Base-by-base conservation (phyloP, 30 jellyfish, hydroid and myxozoan species). In the Pseudorhiza aurosa region DNA sequence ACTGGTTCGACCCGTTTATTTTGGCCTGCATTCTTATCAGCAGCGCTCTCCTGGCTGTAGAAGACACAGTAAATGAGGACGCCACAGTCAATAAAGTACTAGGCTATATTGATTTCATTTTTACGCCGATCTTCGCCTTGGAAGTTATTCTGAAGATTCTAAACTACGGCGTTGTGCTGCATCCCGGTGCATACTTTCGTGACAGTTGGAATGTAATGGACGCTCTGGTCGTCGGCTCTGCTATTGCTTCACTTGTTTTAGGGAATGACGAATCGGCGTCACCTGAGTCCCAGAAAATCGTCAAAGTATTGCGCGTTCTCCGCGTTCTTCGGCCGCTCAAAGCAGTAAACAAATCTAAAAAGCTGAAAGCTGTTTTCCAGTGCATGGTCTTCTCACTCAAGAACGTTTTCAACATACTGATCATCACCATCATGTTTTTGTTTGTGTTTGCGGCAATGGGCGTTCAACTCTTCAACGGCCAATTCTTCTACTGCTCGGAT, bases 151-250 rank as follows among this genome's bases (percentile, higher is more conserved):
- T 88, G 57, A 88, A 88, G 72, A 88, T 88, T 10, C 17, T 88
- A 5, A 88, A 88, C 40, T 88, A 70, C 63, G 97, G 97, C 4
- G 86, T 51, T 27, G 74, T 73, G 25, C 75, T 88, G 82, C 97
- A 88, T 51, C 81, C 90, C 18, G 95, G 95, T 29, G 89, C 97
- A 74, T 88, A 79, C 69, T 88, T 81, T 55, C 89, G 97, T 14
- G 97, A 88, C 51, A 49, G 82, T 15, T 88, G 97, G 97, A 88
- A 88, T 81, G 78, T 75, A 26, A 90, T 77, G 76, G 97, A 88
- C 44, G 89, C 89, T 49, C 59, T 88, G 57, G 97, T 88, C 36
- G 97, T 88, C 0, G 75, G 81, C 1, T 88, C 95, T 25, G 90
- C 97, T 0, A 88, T 88, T 18, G 86, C 91, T 1, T 88, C 97